phyloP scores from a whole-genome alignment of 1,140 invertebrate genomes.

The Drosophila subobscura region DNA sequence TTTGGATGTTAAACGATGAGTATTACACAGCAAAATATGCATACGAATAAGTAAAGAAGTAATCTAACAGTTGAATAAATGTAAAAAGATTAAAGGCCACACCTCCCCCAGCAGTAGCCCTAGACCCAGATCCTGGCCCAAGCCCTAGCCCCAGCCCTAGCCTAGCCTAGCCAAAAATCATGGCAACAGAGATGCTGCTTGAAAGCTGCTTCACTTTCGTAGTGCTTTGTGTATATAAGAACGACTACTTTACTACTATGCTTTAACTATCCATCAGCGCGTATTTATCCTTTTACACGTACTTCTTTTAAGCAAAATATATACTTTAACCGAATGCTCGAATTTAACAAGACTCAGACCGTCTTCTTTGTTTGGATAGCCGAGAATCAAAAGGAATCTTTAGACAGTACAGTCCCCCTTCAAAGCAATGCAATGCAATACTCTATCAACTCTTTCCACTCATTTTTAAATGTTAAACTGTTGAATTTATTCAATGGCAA shows the following conservation, averaged over 20 bases:
- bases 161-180: slow-evolving; percentile 8
- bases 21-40: slow-evolving; percentile 66
- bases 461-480: slow-evolving; percentile 51
- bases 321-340: slow-evolving; percentile 55
- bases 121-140: slow-evolving; percentile 25
- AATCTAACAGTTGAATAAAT: slow-evolving; percentile 61
- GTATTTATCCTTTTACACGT: slow-evolving; percentile 21
- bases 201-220: slow-evolving; percentile 53
- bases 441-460: slow-evolving; percentile 40
- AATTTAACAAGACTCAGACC: slow-evolving; percentile 52
- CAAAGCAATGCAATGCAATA: slow-evolving; percentile 20
- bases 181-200: slow-evolving; percentile 24
- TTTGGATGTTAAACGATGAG: slow-evolving; percentile 55
- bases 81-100: slow-evolving; percentile 63
- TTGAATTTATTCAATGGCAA: slow-evolving; percentile 60
- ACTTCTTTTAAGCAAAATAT: slow-evolving; percentile 20
- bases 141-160: slow-evolving; percentile 21
- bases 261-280: slow-evolving; percentile 31
- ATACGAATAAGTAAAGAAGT: slow-evolving; percentile 60
- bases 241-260: slow-evolving; percentile 29
- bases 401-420: slow-evolving; percentile 17
- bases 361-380: slow-evolving; percentile 54
- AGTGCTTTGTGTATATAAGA: slow-evolving; percentile 71
- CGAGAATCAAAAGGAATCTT: slow-evolving; percentile 64
- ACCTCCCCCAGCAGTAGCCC: slow-evolving; percentile 27